phyloP scores from a whole-genome alignment of 2,113 vertebrate genomes.

The Nothocercus nigrocapillus region DNA sequence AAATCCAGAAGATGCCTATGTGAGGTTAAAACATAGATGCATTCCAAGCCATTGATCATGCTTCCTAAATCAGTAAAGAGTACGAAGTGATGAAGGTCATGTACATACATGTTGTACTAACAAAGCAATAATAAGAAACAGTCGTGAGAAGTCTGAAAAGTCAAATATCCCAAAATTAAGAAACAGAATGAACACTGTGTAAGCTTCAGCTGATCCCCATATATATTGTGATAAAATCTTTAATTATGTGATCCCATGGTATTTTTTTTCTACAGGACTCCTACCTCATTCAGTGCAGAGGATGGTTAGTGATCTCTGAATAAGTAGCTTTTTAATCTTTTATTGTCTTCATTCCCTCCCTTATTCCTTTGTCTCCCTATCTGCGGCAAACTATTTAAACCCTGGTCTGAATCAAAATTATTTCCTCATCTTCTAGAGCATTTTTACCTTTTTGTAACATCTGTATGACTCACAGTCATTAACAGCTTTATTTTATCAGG shows the following conservation, averaged over 20 bases:
- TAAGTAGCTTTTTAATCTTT: constrained; percentile 50
- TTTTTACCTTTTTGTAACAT: constrained; percentile 59
- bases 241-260: constrained; percentile 63
- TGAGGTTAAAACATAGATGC: background rate
- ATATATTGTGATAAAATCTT: constrained; percentile 37
- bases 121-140: background rate
- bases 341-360: constrained; percentile 33
- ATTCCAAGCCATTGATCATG: rapidly evolving
- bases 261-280: constrained; percentile 66
- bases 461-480: constrained; percentile 37
- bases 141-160: background rate
- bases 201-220: background rate
- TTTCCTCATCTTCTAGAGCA: constrained; percentile 29
- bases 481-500: background rate
- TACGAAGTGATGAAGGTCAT: background rate
- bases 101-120: background rate
- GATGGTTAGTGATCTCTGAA: constrained; percentile 66
- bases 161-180: background rate
- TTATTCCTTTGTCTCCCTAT: background rate
- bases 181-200: background rate
- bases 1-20: background rate
- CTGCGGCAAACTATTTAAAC: constrained; percentile 25
- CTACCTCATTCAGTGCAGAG: constrained; percentile 57
- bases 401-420: background rate
- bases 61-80: background rate